Percentiles rank a stretch among this genome's conserved stretches.
phyloP scores from a whole-genome alignment of 1,140 invertebrate species.

The Cylas formicarius region DNA sequence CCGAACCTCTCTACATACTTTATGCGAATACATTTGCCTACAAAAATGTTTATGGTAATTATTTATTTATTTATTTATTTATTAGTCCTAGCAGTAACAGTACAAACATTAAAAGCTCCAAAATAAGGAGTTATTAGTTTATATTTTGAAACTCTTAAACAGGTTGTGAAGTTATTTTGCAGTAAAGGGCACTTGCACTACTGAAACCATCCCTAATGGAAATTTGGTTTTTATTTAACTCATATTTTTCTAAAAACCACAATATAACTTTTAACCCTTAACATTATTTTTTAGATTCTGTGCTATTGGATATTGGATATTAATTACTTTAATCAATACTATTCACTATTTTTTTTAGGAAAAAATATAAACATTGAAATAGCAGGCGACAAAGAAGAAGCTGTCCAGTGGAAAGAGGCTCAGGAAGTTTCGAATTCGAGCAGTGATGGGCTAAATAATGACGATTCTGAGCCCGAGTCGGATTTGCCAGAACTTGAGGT shows the following conservation, averaged over 20 bases:
- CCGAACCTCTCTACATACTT: slow-evolving; percentile 78
- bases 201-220: no score
- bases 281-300: no score
- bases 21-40: slow-evolving; percentile 82
- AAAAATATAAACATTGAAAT: slow-evolving; percentile 51
- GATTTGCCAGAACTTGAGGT: slow-evolving; percentile 52
- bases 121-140: no score
- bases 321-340: no score
- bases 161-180: no score
- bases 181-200: no score
- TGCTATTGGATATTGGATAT: no score
- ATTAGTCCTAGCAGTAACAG: background rate
- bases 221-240: no score
- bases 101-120: no score
- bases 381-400: slow-evolving; percentile 76
- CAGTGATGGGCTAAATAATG: slow-evolving; percentile 40
- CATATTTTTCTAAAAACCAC: no score
- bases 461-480: slow-evolving; percentile 56
- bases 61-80: background rate
- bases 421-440: slow-evolving; percentile 17
- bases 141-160: no score
- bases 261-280: no score
- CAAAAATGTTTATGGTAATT: slow-evolving; percentile 57
- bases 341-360: slow-evolving; percentile 23
- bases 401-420: slow-evolving; percentile 53